Evolutionary conservation across 2,888 invertebrate species (phyloP).

Genomic region (Chaetogeoica ovagalla): DNA sequence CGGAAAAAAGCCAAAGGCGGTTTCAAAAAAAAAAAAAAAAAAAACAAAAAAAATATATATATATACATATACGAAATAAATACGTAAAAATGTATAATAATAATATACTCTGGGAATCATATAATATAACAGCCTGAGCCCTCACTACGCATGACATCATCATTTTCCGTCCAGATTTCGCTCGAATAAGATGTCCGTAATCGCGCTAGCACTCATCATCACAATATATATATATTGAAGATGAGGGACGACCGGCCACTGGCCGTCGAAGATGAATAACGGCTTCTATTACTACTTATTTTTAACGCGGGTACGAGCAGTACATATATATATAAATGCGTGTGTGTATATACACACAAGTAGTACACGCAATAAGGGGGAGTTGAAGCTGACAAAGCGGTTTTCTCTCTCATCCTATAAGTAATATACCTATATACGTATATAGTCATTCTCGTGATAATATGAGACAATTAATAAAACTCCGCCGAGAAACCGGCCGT

Average conservation of each 20-base stretch:
- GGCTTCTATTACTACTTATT: slow-evolving; percentile 49
- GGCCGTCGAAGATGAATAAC: slow-evolving; percentile 50
- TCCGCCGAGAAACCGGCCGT: slow-evolving; percentile 17
- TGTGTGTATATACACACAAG: too few relatives aligned
- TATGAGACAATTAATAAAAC: slow-evolving; percentile 48
- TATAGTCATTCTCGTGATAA: slow-evolving; percentile 32
- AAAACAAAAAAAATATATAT: too few relatives aligned
- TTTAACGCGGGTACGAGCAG: slow-evolving; percentile 8
- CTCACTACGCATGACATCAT: slow-evolving; percentile 39
- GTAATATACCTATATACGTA: neutral
- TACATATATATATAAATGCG: neutral
- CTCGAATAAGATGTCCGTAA: slow-evolving; percentile 37
- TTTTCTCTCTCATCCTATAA: slow-evolving; percentile 12
- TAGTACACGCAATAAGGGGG: slow-evolving; percentile 9
- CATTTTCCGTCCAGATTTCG: slow-evolving; percentile 41
- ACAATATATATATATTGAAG: neutral
- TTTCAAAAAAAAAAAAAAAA: slow-evolving; percentile 1
- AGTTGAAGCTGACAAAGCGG: slow-evolving; percentile 49
- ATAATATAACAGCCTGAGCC: slow-evolving; percentile 4
- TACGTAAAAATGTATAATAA: neutral
- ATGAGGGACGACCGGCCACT: slow-evolving; percentile 38
- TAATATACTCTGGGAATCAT: neutral
- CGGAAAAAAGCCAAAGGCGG: neutral
- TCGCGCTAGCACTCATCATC: slow-evolving; percentile 35
- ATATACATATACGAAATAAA: neutral